These are phyloP conservation scores for Myiotriccus ornatus DNA, from an alignment of 2,797 vertebrate genomes.

Conservation along the genomic window DNA sequence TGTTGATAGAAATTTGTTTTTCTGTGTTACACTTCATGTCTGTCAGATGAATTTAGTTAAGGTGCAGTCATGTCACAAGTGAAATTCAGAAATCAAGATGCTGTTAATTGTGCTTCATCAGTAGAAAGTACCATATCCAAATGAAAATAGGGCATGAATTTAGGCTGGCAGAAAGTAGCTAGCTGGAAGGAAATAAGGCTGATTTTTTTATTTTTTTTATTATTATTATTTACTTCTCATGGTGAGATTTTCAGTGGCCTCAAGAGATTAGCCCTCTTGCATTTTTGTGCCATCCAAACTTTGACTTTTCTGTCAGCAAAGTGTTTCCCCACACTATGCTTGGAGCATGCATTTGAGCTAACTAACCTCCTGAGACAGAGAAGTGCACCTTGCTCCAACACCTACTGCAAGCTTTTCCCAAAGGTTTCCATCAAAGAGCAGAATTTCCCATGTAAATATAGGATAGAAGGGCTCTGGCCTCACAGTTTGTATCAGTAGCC, in stretches of 20 bases:
- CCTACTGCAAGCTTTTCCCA: neutral
- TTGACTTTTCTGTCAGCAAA: neutral
- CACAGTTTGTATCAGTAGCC: neutral
- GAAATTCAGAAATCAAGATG: neutral
- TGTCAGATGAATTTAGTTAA: neutral
- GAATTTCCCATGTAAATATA: neutral
- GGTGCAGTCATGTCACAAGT: neutral
- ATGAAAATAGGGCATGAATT: neutral
- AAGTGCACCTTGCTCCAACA: rapidly evolving
- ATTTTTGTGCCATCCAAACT: neutral
- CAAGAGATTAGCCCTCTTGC: neutral
- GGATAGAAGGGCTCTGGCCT: neutral
- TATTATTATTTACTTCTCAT: too few relatives aligned
- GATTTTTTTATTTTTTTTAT: neutral
- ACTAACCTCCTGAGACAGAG: neutral
- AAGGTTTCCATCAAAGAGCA: neutral
- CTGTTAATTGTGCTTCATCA: neutral
- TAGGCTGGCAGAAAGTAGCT: neutral
- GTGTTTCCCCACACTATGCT: neutral
- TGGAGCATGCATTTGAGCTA: neutral
- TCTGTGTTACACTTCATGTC: neutral
- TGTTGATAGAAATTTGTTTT: neutral
- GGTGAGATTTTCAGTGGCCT: neutral
- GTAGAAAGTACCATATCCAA: neutral
- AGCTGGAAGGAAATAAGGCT: neutral